Conservation (phyloP, 2,113 vertebrate species). For the Pseudopipra pipra region DNA sequence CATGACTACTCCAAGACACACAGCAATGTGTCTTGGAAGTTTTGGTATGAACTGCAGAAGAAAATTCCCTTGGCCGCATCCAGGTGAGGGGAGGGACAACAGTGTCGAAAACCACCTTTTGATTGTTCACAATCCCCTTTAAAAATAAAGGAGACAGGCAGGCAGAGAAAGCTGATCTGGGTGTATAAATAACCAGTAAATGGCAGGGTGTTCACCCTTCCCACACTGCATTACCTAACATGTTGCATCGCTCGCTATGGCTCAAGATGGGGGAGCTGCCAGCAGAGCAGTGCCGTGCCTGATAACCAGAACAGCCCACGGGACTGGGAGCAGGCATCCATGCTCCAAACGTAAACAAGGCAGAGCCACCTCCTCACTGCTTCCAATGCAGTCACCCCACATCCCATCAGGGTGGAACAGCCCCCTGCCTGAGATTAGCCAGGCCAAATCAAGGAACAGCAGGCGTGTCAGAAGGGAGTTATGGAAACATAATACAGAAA, state of each 20-base stretch:
- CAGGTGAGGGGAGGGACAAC: neutral
- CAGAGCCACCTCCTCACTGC: neutral
- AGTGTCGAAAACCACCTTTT: neutral
- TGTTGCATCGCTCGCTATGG: neutral
- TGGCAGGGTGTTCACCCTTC: constrained; percentile 48
- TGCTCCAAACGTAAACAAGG: neutral
- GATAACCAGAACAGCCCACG: neutral
- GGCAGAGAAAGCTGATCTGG: constrained; percentile 7
- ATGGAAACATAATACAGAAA: constrained; percentile 23
- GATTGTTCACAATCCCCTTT: neutral
- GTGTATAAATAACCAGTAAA: constrained; percentile 44
- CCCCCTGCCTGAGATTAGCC: neutral
- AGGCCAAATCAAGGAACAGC: neutral
- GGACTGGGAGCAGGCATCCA: neutral
- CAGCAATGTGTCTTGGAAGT: fast-evolving
- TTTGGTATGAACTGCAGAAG: neutral
- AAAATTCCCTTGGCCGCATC: neutral
- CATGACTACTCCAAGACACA: neutral
- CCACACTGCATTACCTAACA: constrained; percentile 18
- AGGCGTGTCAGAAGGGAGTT: neutral
- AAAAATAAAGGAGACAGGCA: neutral
- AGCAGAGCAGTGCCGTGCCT: neutral
- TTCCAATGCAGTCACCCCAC: neutral
- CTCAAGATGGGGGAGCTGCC: constrained; percentile 5
- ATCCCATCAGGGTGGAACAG: neutral